Conservation (phyloP, 2,888 invertebrate species). For the Melipona beecheii region DNA sequence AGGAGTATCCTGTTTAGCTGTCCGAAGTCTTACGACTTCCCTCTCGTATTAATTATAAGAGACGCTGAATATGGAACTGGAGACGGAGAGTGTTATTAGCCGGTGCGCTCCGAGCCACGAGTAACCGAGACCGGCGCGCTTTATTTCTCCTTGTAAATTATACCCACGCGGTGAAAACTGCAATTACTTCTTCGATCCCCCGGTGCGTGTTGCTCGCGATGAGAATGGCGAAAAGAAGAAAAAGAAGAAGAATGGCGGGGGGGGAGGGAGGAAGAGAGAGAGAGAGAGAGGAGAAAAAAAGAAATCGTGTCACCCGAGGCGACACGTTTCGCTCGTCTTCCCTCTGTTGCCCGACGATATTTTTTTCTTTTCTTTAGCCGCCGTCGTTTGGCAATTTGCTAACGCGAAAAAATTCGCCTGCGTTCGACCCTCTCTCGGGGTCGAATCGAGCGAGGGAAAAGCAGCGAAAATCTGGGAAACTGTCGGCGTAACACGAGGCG, state of each 20-base stretch:
- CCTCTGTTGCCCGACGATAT: background rate
- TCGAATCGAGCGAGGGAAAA: conserved; percentile 71
- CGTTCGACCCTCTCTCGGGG: conserved; percentile 51
- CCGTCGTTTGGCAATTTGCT: conserved; percentile 33
- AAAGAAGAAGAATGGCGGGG: background rate
- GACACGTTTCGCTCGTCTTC: background rate
- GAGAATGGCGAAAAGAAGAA: background rate
- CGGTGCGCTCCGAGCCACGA: conserved; percentile 26
- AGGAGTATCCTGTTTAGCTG: conserved; percentile 9
- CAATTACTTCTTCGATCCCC: conserved; percentile 37
- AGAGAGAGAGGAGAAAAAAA: background rate
- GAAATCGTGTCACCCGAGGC: conserved; percentile 24
- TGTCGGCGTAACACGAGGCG: conserved; percentile 75
- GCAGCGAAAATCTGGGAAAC: conserved; percentile 74
- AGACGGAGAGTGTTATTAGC: conserved; percentile 40
- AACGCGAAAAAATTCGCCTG: conserved; percentile 30
- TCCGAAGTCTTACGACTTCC: conserved; percentile 12
- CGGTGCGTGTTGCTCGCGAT: conserved; percentile 22
- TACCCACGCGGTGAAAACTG: conserved; percentile 37
- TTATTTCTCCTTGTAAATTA: conserved; percentile 47
- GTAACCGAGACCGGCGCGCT: conserved; percentile 25
- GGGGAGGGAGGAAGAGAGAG: background rate
- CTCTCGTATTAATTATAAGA: conserved; percentile 44
- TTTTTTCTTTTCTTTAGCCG: background rate
- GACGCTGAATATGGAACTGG: conserved; percentile 36